phyloP scores from a whole-genome alignment of 2,113 vertebrate species.

The Otocyon megalotis region DNA sequence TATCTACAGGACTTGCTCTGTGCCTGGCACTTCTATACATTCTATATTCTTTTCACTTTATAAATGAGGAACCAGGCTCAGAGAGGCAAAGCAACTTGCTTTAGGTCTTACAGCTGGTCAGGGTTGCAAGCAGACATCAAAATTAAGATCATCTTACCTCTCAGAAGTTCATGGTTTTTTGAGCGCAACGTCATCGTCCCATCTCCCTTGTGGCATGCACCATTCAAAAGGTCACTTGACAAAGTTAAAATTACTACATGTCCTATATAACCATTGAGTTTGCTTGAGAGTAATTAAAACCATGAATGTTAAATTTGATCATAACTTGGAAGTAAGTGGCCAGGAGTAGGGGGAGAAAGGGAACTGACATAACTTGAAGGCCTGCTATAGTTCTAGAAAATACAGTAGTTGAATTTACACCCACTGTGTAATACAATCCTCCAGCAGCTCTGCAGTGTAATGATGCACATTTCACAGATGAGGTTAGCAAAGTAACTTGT shows the following conservation, averaged over 20 bases:
- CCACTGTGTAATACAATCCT: background rate
- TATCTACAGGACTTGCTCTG: background rate
- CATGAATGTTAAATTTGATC: constrained; percentile 26
- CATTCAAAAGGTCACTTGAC: constrained; percentile 61
- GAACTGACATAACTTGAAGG: background rate
- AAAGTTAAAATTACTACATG: constrained; percentile 48
- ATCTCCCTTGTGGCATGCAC: background rate
- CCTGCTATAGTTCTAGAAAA: background rate
- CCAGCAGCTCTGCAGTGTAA: background rate
- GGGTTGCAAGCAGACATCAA: background rate
- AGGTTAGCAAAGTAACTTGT: background rate
- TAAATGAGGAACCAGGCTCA: background rate
- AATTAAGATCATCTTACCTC: background rate
- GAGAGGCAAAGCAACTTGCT: constrained; percentile 15
- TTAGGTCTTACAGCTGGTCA: background rate
- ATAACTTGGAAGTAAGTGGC: constrained; percentile 9
- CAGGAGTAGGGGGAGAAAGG: background rate
- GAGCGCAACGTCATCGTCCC: background rate
- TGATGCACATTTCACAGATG: background rate
- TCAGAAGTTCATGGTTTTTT: constrained; percentile 46
- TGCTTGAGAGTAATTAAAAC: constrained; percentile 68
- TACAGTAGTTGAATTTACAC: background rate
- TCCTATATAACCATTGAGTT: constrained; percentile 47
- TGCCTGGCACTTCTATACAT: background rate
- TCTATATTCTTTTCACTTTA: constrained; percentile 1